These are phyloP conservation scores for Regulus satrapa DNA, from an alignment of 2,113 vertebrate species.

Conservation along the genomic window DNA sequence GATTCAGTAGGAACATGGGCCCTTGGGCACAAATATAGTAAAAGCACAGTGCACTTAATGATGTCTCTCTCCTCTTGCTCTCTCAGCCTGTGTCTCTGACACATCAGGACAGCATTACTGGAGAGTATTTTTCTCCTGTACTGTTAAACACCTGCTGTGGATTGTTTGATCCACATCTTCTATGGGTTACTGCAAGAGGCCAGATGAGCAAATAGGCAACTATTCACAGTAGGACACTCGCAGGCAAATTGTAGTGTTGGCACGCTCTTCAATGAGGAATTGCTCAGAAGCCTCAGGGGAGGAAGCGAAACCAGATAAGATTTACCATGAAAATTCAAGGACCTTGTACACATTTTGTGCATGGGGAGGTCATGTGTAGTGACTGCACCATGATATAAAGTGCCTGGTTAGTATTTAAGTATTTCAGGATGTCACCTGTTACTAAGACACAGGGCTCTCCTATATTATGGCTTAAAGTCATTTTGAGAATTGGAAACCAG, in stretches of 20 bases:
- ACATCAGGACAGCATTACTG: background rate
- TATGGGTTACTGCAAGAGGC: background rate
- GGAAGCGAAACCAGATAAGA: background rate
- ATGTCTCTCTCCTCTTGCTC: background rate
- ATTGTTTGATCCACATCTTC: background rate
- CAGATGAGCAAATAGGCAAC: background rate
- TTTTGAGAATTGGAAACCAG: background rate
- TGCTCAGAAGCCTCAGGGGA: background rate
- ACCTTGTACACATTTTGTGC: background rate
- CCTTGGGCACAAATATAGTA: background rate
- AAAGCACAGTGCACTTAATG: background rate
- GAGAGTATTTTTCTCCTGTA: background rate
- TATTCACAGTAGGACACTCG: background rate
- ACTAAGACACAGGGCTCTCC: background rate
- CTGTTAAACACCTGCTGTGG: background rate
- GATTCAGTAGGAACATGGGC: background rate
- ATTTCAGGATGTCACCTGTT: background rate
- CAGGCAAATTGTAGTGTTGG: background rate
- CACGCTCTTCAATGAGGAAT: background rate
- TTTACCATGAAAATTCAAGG: background rate
- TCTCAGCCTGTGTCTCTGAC: background rate
- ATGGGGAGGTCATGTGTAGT: background rate
- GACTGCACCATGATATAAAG: fast-evolving
- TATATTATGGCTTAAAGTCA: background rate
- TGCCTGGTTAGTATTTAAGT: background rate